Conservation (phyloP, 2,113 vertebrate species). For the Athene cunicularia region DNA sequence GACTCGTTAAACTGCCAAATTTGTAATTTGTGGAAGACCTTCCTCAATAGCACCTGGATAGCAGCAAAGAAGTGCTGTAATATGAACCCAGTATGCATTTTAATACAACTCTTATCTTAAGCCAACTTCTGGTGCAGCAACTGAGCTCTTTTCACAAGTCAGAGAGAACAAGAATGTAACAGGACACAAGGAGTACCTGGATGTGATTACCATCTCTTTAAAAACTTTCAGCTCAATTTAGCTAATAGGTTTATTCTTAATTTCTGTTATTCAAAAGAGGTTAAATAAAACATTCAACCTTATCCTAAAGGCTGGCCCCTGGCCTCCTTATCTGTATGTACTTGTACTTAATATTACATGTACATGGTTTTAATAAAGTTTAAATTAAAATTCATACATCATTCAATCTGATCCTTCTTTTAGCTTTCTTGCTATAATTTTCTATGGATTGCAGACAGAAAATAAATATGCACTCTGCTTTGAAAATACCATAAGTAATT, state of each 20-base stretch:
- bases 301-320: background rate
- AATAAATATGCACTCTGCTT: background rate
- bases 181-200: background rate
- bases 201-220: background rate
- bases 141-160: background rate
- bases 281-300: background rate
- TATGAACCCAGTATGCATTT: constrained; percentile 38
- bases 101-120: constrained; percentile 50
- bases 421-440: background rate
- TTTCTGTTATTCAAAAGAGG: background rate
- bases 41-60: constrained; percentile 35
- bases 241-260: background rate
- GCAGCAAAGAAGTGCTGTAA: constrained; percentile 25
- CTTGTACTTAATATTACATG: background rate
- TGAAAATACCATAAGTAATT: background rate
- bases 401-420: background rate
- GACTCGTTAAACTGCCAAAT: constrained; percentile 61
- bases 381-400: background rate
- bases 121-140: background rate
- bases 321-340: background rate
- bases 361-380: background rate
- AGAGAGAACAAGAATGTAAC: background rate
- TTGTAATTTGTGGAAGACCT: constrained; percentile 57
- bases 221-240: background rate
- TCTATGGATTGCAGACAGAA: background rate